Evolutionary conservation across 2,888 invertebrate species (phyloP), one percentile per base, ranked within the genome.

Genomic region (Luperina nickerlii): DNA sequence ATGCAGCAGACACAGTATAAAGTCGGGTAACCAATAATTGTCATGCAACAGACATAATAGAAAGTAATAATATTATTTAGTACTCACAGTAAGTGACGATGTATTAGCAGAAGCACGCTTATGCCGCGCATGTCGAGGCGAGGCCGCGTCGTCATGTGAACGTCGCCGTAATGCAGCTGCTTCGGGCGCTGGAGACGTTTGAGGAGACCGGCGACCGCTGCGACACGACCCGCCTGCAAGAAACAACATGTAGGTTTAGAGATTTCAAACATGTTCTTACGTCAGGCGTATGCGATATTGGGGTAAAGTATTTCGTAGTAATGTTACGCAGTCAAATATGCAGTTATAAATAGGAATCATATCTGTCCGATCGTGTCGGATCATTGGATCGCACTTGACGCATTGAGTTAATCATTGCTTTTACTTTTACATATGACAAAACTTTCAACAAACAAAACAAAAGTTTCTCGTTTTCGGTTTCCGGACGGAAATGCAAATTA

Each of bases 191-290:
- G 92, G 92, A 24, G 92, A 92, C 67, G 92, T 86, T 38, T 89
- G 93, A 85, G 95, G 95, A 18, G 95, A 95, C 4, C 95, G 94
- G 0, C 95, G 94, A 4, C 93, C 96, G 89, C 95, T 96, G 87
- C 96, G 96, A 0, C 95, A 96, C 0, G 96, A 97, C 0, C 97
- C 97, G 66, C 97, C 97, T 94, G 88, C 0, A 18, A 70, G 8
- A 48, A 24, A 73, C 24, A 60, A 75, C 11, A n/a, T n/a, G 62
- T 45, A 27, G 6, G 96, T 27, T n/a, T n/a, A 45, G 18, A 45
- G 18, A 45, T 45, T 67, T 9, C 9, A n/a, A 42, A 15, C 8
- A 42, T 42, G n/a, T n/a, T 67, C n/a, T 45, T 67, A n/a, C 9
- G 18, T 45, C 38, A 42, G 42, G 5, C 9, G n/a, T 67, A 67